phyloP scores from a whole-genome alignment of 1,140 invertebrate species.

The Nixonia krombeini region DNA sequence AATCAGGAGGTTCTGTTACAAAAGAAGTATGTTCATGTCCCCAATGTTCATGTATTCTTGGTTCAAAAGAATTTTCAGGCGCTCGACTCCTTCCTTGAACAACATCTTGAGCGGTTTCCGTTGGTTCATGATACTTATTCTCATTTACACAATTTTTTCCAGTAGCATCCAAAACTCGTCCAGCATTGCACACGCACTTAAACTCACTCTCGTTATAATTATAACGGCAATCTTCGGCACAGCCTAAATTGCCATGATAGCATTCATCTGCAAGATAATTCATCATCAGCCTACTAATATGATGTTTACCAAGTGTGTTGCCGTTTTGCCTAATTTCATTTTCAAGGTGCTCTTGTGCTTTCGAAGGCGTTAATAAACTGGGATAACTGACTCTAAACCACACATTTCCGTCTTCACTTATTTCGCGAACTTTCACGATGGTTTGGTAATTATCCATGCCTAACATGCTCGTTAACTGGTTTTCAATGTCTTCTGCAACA shows the following conservation, averaged over 20 bases:
- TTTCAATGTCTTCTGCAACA: conserved; percentile 73
- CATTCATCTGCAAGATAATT: conserved; percentile 79
- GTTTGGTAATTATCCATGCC: conserved; percentile 59
- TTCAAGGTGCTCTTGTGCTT: conserved; percentile 59
- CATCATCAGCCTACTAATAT: conserved; percentile 54
- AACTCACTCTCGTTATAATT: conserved; percentile 76
- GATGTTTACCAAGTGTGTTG: conserved; percentile 58
- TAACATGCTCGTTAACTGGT: conserved; percentile 72
- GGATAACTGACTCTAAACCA: conserved; percentile 64
- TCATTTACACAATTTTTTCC: conserved; percentile 68
- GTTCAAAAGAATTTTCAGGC: conserved; percentile 58
- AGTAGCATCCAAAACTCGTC: conserved; percentile 66
- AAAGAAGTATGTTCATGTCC: background rate
- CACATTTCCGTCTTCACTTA: conserved; percentile 66
- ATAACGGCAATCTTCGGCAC: conserved; percentile 83
- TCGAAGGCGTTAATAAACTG: conserved; percentile 44
- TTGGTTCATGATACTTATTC: conserved; percentile 48
- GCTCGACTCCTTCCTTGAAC: conserved; percentile 65
- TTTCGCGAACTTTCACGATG: conserved; percentile 76
- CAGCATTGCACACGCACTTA: conserved; percentile 79
- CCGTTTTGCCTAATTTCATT: conserved; percentile 51
- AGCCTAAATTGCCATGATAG: conserved; percentile 80
- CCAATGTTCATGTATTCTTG: background rate
- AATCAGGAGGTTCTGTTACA: background rate
- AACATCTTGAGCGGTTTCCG: conserved; percentile 44